Evolutionary conservation across 2,888 invertebrate genomes (phyloP).

Genomic region (Dasypolia templi): DNA sequence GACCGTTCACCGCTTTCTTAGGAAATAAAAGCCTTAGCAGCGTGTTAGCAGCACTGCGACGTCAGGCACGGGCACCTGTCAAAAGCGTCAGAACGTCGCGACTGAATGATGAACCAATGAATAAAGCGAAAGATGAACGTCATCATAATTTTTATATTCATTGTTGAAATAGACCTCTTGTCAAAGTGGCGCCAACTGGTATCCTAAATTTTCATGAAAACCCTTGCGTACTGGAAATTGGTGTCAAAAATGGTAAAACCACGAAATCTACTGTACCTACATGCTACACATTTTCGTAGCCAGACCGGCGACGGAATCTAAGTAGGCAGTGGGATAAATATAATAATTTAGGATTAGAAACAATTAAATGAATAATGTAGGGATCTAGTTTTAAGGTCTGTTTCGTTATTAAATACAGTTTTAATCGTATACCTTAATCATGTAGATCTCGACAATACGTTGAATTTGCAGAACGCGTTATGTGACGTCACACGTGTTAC

Average conservation of each 20-base stretch:
- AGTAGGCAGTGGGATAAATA: background rate
- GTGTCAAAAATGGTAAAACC: background rate
- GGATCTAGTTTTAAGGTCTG: slow-evolving; percentile 3
- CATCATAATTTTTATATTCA: too few relatives aligned
- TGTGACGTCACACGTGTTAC: slow-evolving; percentile 1
- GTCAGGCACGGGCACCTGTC: too few relatives aligned
- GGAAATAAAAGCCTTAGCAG: too few relatives aligned
- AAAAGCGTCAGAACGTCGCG: too few relatives aligned
- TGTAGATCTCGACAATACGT: background rate
- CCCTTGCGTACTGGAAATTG: too few relatives aligned
- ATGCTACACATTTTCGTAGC: background rate
- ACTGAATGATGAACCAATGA: too few relatives aligned
- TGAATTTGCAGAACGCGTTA: slow-evolving; percentile 14
- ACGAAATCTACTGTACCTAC: background rate
- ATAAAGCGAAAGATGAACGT: too few relatives aligned
- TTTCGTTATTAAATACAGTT: slow-evolving; percentile 24
- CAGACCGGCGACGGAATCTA: background rate
- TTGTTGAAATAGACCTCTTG: too few relatives aligned
- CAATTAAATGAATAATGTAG: background rate
- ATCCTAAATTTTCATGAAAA: too few relatives aligned
- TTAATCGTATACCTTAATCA: background rate
- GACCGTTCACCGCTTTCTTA: background rate
- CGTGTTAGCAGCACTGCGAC: too few relatives aligned
- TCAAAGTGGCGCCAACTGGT: too few relatives aligned
- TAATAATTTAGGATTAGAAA: slow-evolving; percentile 11